phyloP scores from a whole-genome alignment of 2,888 invertebrate genomes.

The Stomorhina lunata region DNA sequence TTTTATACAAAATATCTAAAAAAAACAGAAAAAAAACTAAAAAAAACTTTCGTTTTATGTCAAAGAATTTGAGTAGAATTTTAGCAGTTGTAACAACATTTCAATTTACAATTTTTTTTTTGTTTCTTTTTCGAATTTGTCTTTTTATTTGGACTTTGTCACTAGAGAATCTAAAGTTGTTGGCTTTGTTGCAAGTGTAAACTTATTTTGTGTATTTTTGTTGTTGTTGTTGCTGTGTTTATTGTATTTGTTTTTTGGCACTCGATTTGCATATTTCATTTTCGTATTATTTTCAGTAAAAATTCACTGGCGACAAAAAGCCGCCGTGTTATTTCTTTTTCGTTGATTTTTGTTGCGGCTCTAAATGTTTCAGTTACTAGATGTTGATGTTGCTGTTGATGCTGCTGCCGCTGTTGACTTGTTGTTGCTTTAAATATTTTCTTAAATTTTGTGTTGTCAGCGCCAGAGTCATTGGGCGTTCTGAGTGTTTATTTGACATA shows the following conservation, averaged over 20 bases:
- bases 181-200: conserved; percentile 17
- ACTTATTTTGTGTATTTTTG: background rate
- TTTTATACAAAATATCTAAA: background rate
- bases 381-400: background rate
- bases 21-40: background rate
- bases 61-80: conserved; percentile 49
- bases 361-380: too few relatives aligned
- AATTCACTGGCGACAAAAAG: conserved; percentile 66
- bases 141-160: conserved; percentile 50
- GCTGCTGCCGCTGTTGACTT: conserved; percentile 29
- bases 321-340: conserved; percentile 62
- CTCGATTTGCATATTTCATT: conserved; percentile 63
- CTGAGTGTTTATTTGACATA: conserved; percentile 60
- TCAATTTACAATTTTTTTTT: conserved; percentile 23
- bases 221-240: conserved; percentile 26
- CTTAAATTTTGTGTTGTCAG: background rate
- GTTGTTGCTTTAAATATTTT: conserved; percentile 39
- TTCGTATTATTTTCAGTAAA: conserved; percentile 60
- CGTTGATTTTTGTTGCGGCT: background rate
- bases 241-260: conserved; percentile 50
- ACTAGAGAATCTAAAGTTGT: conserved; percentile 45
- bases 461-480: conserved; percentile 18
- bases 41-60: conserved; percentile 47
- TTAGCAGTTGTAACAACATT: conserved; percentile 47
- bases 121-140: background rate